Percentiles rank a stretch among this genome's conserved stretches.
These are phyloP conservation scores for Thymelicus acteon DNA, from an alignment of 2,888 invertebrate genomes.

Conservation along the genomic window DNA sequence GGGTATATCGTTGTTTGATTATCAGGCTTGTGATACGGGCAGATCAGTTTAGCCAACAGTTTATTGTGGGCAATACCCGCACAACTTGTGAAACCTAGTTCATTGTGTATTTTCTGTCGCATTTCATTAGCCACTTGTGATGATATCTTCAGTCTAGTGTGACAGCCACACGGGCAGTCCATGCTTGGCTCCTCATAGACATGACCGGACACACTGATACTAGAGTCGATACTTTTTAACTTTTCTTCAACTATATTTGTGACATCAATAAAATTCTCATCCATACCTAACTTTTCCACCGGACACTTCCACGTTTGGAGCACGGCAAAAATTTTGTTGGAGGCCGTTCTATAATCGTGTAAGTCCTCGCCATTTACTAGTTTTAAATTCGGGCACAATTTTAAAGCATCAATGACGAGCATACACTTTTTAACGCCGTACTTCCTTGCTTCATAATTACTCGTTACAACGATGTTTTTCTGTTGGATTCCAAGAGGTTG, in stretches of 20 bases:
- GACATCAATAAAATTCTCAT: constrained; percentile 94
- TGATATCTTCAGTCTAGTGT: constrained; percentile 87
- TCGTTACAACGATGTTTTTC: constrained; percentile 93
- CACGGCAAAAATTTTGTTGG: constrained; percentile 89
- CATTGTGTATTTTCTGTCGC: constrained; percentile 87
- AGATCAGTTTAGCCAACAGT: constrained; percentile 91
- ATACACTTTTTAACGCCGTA: constrained; percentile 92
- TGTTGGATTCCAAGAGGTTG: constrained; percentile 93
- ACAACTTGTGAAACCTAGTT: constrained; percentile 91
- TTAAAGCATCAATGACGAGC: constrained; percentile 89
- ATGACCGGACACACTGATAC: constrained; percentile 81
- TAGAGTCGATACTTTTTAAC: constrained; percentile 67
- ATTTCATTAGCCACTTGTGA: constrained; percentile 91
- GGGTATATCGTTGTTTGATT: constrained; percentile 92
- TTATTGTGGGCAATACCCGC: constrained; percentile 95
- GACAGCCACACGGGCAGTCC: constrained; percentile 91
- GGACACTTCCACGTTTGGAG: constrained; percentile 89
- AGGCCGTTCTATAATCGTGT: constrained; percentile 91
- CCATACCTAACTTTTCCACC: constrained; percentile 93
- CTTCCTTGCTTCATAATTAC: constrained; percentile 92
- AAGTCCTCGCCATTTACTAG: constrained; percentile 94
- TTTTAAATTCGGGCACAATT: constrained; percentile 89
- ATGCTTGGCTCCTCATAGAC: constrained; percentile 82
- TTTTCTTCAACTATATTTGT: constrained; percentile 86
- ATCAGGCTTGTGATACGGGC: constrained; percentile 90